Evolutionary conservation across 2,888 invertebrate genomes (phyloP), one percentile per base, ranked within the genome.

Genomic region (Tetranychus truncatus): DNA sequence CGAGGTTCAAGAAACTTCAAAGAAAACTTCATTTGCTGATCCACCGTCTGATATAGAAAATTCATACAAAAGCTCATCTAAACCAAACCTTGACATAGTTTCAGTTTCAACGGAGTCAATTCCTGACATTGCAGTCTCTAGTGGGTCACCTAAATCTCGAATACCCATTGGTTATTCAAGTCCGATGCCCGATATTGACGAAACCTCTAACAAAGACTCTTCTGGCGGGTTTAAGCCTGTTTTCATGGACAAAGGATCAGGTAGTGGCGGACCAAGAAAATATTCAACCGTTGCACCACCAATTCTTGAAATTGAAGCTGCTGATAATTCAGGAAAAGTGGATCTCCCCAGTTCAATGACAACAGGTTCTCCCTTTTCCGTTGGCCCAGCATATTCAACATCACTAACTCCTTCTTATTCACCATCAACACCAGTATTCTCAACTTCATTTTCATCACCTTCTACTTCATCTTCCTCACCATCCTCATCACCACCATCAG

Each of bases 271-370:
- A 55, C 55, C 34, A 24, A 69, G 34, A 69, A 69, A 69, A 69
- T 69, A 24, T 69, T 69, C 69, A 20, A 69, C 69, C 6, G 69
- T 69, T 21, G 21, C 69, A 20, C 69, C 69, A 20, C 21, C 69
- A 21, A 69, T 69, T 11, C 34, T 69, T 20, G 69, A 69, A 69
- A 69, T 69, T 24, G 34, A 20, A 21, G 69, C 69, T 9, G 69
- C 21, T 8, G 69, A 69, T 69, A 69, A 69, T 69, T 69, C 69
- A 24, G 69, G 69, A 24, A 69, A 69, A 69, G 69, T 69, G 18
- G 34, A 24, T 21, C 21, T 20, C 6, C 20, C 69, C 4, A 24
- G 11, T 24, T 24, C 69, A 69, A 69, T 24, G 34, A 24, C 69
- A 5, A 69, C 69, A 69, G 11, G 21, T 11, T 69, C 69, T 15